phyloP scores from a whole-genome alignment of 2,113 vertebrate species.

The Pristiophorus japonicus region DNA sequence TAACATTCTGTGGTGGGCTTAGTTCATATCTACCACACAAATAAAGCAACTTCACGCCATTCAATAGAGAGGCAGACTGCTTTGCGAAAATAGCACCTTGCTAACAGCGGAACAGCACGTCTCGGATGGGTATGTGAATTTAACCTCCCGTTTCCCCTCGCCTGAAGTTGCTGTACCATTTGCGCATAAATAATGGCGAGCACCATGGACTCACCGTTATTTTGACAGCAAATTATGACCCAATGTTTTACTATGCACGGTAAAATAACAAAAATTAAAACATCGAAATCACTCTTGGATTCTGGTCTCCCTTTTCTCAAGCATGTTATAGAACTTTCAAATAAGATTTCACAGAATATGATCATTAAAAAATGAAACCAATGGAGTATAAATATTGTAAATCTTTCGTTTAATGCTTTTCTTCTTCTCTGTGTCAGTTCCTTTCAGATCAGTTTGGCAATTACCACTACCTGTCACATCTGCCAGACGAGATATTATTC shows the following conservation, averaged over 20 bases:
- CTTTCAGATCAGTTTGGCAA: conserved; percentile 20
- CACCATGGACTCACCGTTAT: neutral
- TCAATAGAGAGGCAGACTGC: neutral
- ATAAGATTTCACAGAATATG: neutral
- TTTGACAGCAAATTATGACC: neutral
- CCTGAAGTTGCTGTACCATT: neutral
- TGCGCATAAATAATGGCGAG: neutral
- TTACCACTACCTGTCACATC: neutral
- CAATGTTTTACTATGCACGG: neutral
- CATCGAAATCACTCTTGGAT: neutral
- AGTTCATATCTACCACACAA: neutral
- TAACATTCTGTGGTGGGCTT: neutral
- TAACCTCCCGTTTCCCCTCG: neutral
- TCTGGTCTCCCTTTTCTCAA: neutral
- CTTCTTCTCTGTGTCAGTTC: neutral
- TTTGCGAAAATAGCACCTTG: no score
- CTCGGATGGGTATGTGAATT: neutral
- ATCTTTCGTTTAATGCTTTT: neutral
- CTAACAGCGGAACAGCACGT: neutral
- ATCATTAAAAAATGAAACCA: conserved; percentile 22
- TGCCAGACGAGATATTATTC: neutral
- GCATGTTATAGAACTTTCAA: neutral
- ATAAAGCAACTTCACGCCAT: neutral
- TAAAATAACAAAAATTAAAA: conserved; percentile 8
- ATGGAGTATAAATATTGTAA: neutral